Conservation (phyloP, 2,888 invertebrate species). For the Cosmopolites sordidus region DNA sequence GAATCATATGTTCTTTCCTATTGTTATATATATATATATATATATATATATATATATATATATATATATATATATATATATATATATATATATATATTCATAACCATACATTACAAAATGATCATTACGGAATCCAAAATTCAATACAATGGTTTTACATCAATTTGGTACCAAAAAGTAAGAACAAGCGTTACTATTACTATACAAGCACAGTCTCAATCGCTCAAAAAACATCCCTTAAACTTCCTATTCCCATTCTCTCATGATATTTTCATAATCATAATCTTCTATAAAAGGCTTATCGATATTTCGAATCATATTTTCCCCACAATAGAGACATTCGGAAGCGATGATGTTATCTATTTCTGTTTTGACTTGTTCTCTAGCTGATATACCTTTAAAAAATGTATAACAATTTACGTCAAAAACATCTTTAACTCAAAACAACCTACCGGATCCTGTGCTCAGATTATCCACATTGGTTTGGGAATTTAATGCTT, state of each 20-base stretch:
- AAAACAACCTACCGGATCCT: slow-evolving; percentile 42
- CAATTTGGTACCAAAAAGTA: too few species aligned
- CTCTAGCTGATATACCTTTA: slow-evolving; percentile 52
- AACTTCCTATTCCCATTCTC: slow-evolving; percentile 79
- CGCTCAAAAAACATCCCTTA: too few species aligned
- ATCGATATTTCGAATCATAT: slow-evolving; percentile 87
- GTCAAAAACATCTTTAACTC: neutral
- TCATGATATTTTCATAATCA: slow-evolving; percentile 76
- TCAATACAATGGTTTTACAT: too few species aligned
- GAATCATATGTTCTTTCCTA: too few species aligned
- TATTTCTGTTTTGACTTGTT: slow-evolving; percentile 72
- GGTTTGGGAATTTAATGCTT: slow-evolving; percentile 53
- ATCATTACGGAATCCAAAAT: too few species aligned
- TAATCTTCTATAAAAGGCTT: slow-evolving; percentile 81
- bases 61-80: too few species aligned
- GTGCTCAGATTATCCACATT: slow-evolving; percentile 53
- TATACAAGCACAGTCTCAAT: too few species aligned
- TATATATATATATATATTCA: too few species aligned
- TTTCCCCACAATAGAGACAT: slow-evolving; percentile 89
- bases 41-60: too few species aligned
- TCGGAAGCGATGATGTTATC: slow-evolving; percentile 88
- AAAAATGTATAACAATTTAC: neutral
- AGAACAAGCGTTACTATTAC: too few species aligned
- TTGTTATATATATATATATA: too few species aligned
- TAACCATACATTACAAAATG: too few species aligned